phyloP scores from a whole-genome alignment of 1,140 invertebrate genomes.

The Nixonia krombeini region DNA sequence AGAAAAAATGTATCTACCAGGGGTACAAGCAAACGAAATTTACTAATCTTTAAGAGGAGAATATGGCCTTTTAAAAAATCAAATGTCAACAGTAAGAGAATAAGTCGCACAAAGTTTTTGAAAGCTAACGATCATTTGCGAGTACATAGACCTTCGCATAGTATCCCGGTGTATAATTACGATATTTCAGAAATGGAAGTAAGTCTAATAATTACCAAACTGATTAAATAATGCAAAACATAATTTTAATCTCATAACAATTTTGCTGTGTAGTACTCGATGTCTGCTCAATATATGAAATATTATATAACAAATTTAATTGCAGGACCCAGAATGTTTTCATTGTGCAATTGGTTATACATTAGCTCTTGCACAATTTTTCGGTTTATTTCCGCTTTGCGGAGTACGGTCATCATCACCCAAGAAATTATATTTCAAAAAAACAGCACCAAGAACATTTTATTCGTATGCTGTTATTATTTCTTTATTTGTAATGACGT shows the following conservation, averaged over 20 bases:
- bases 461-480: slow-evolving; percentile 47
- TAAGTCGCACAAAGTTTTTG: too few relatives aligned
- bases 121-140: too few relatives aligned
- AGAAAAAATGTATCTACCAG: slow-evolving; percentile 14
- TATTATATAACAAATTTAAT: not conserved
- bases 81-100: slow-evolving; percentile 5
- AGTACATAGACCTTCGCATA: too few relatives aligned
- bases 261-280: not conserved
- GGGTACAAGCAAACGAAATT: slow-evolving; percentile 9
- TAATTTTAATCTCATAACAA: too few relatives aligned
- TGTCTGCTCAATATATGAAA: not conserved
- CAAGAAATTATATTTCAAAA: slow-evolving; percentile 49
- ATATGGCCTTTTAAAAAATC: slow-evolving; percentile 7
- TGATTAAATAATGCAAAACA: too few relatives aligned
- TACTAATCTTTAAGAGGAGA: not conserved
- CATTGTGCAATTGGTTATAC: slow-evolving; percentile 56
- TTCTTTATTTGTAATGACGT: slow-evolving; percentile 45
- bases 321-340: slow-evolving; percentile 61
- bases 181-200: too few relatives aligned
- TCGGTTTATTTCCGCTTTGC: slow-evolving; percentile 61
- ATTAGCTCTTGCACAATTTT: slow-evolving; percentile 59
- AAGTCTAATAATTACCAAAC: too few relatives aligned
- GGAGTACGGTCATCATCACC: slow-evolving; percentile 45
- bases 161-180: too few relatives aligned
- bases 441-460: slow-evolving; percentile 36